These are phyloP conservation scores for Urechis unicinctus DNA, from an alignment of 2,888 invertebrate species.

Conservation along the genomic window DNA sequence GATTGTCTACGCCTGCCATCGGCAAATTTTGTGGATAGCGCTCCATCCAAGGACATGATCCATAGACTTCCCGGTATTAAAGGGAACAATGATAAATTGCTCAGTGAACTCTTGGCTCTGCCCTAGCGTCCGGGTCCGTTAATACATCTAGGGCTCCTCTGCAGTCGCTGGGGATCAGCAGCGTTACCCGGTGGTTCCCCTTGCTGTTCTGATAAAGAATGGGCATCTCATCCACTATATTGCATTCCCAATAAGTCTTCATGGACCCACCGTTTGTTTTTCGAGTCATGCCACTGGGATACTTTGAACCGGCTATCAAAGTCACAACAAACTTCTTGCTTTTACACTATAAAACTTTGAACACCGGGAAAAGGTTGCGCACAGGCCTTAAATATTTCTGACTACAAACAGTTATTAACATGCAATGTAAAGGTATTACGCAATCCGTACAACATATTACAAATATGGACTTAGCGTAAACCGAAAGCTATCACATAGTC, in stretches of 20 bases:
- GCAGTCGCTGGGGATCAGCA: neutral
- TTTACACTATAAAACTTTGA: too few relatives aligned
- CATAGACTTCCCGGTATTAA: neutral
- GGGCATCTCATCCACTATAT: neutral
- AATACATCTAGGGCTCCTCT: neutral
- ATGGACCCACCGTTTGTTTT: neutral
- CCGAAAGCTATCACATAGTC: too few relatives aligned
- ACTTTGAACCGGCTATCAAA: neutral
- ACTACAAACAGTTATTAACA: neutral
- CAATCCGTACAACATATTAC: too few relatives aligned
- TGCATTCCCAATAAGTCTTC: neutral
- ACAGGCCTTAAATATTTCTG: too few relatives aligned
- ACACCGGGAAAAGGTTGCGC: too few relatives aligned
- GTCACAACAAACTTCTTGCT: too few relatives aligned
- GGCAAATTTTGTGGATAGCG: neutral
- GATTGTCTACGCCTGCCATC: neutral
- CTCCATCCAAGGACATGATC: neutral
- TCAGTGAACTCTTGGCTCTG: neutral
- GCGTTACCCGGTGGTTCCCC: neutral
- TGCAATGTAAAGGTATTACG: neutral
- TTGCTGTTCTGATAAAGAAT: neutral
- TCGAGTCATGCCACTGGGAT: neutral
- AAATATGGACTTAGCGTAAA: too few relatives aligned
- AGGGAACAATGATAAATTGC: neutral
- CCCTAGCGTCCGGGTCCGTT: neutral